A percentile compares a stretch with the other conserved stretches of the same genome.
Conservation (phyloP, 2,113 vertebrate genomes). For the Charadrius vociferus region DNA sequence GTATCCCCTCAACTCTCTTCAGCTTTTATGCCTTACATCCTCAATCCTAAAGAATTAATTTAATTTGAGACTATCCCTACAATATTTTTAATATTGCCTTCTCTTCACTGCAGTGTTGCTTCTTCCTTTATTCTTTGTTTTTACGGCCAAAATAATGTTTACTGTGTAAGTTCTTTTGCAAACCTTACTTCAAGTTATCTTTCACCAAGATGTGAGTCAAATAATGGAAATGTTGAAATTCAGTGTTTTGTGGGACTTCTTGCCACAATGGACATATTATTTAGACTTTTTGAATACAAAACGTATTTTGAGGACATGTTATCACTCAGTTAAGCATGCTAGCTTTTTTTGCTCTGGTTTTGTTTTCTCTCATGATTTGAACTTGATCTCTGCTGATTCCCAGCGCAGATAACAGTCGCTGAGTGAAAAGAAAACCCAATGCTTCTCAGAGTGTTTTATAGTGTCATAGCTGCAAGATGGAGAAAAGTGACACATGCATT, state of each 20-base stretch:
- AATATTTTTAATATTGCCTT: neutral
- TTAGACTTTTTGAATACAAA: neutral
- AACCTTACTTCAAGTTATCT: neutral
- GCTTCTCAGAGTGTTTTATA: neutral
- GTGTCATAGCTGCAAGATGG: neutral
- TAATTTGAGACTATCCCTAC: neutral
- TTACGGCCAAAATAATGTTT: neutral
- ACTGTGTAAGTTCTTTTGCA: neutral
- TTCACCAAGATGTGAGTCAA: neutral
- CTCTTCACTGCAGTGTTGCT: neutral
- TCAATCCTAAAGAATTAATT: neutral
- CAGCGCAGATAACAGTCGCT: neutral
- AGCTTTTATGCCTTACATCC: neutral
- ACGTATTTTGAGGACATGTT: neutral
- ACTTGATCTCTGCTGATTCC: neutral
- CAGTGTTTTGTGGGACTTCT: neutral
- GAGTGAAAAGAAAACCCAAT: neutral
- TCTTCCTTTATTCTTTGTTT: neutral
- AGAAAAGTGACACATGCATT: neutral
- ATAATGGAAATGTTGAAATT: neutral
- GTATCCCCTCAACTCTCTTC: neutral
- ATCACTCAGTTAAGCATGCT: neutral
- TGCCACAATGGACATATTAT: neutral
- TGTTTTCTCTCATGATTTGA: neutral
- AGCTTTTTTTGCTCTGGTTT: neutral